Base-by-base conservation (phyloP, 2,113 vertebrate genomes). In the Grammomys surdaster region DNA sequence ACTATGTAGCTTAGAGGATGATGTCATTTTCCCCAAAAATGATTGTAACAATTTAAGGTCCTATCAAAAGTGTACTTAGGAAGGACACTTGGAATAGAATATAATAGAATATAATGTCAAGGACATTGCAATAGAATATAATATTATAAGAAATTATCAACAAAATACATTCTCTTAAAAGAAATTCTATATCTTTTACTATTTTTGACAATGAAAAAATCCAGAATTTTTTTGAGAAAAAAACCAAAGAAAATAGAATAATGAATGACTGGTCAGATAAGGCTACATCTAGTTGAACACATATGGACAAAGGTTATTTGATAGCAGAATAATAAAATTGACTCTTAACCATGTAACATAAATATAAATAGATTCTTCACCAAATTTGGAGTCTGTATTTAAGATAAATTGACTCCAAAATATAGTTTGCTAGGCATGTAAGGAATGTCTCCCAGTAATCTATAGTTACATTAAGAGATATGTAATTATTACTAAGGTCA, bases 171-270 rank as follows among this genome's bases (percentile, higher is more conserved):
- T 28, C n/a, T 73, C 20, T 69, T 33, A 6, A 16, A 33, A 56
- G 24, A n/a, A 7, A 12, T 76, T 31, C 13, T 70, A 2, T 84
- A 80, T 85, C 5, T 12, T 7, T 70, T 51, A 86, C 8, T 24
- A 70, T 85, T 87, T 92, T 87, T 76, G 40, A 13, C 33, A 95
- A 67, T n/a, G 31, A 85, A 76, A 96, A 78, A 58, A 51, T 36
- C 40, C 1, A 51, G 51, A 4, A 11, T 12, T 56, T 10, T 48
- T 75, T 51, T 78, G 33, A n/a, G 5, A 58, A 36, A 80, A 17
- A 81, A 19, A 56, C 12, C 51, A 51, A 51, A 54, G 31, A 36
- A 20, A 58, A n/a, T 13, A 24, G 36, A 58, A 24, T 40, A 2
- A 91, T 7, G 26, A 1, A 91, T 7, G 26, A 1, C 51, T 82